These are phyloP conservation scores for Chlorocebus sabaeus DNA, from an alignment of 2,113 vertebrate genomes.

Conservation along the genomic window DNA sequence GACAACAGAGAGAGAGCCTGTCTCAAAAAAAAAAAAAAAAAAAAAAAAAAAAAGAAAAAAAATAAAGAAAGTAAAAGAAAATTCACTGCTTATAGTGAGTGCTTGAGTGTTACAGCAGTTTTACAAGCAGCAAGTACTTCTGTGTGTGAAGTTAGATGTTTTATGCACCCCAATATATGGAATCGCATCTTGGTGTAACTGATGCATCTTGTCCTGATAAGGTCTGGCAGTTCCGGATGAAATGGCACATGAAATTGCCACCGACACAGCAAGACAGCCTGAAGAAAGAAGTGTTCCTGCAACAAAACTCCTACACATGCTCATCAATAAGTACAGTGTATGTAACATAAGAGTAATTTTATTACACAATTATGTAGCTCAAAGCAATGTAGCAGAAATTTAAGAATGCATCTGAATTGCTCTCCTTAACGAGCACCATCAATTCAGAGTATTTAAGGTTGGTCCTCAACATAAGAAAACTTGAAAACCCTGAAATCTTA, in stretches of 20 bases:
- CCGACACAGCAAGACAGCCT: neutral
- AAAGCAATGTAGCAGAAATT: conserved; percentile 29
- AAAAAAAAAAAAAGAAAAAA: no score
- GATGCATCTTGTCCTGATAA: neutral
- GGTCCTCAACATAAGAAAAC: neutral
- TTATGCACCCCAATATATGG: neutral
- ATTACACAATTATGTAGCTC: conserved; percentile 29
- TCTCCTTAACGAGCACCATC: conserved; percentile 8
- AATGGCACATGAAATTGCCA: neutral
- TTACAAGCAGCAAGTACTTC: neutral
- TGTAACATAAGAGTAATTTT: neutral
- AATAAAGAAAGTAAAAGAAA: no score
- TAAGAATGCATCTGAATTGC: conserved; percentile 27
- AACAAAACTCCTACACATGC: neutral
- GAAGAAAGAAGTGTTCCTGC: neutral
- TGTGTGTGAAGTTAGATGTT: neutral
- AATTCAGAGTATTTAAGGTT: conserved; percentile 41
- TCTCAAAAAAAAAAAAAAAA: no score
- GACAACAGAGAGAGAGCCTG: no score
- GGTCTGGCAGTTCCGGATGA: neutral
- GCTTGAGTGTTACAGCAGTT: neutral
- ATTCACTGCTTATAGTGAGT: no score
- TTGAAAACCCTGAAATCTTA: neutral
- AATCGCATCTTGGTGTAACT: neutral
- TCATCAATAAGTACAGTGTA: conserved; percentile 3